Evolutionary conservation across 2,888 invertebrate species (phyloP).

Genomic region (Drosophila mimica): DNA sequence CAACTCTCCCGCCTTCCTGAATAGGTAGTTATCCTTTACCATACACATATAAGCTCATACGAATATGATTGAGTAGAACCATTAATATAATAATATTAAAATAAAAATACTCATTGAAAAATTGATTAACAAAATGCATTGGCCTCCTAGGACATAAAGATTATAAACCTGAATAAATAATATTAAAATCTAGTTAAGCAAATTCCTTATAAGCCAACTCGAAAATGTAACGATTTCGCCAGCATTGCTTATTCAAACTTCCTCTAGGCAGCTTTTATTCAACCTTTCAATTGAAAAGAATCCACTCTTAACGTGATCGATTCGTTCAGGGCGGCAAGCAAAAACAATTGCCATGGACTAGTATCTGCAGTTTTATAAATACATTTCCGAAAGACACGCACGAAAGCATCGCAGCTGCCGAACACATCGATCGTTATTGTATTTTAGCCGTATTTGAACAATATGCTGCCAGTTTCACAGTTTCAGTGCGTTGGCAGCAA

Average conservation of each 20-base stretch:
- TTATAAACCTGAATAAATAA: neutral
- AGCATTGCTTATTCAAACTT: neutral
- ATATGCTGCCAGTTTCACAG: conserved; percentile 5
- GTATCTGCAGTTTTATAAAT: neutral
- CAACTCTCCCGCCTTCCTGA: neutral
- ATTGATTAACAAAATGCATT: conserved; percentile 10
- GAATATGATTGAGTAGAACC: neutral
- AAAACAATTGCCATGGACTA: neutral
- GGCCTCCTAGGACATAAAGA: neutral
- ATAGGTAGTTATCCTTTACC: neutral
- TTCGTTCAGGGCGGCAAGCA: neutral
- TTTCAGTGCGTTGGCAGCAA: conserved; percentile 65
- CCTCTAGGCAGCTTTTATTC: neutral
- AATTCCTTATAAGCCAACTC: neutral
- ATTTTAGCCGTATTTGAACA: conserved; percentile 44
- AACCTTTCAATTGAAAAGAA: neutral
- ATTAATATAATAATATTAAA: neutral
- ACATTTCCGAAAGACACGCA: conserved; percentile 29
- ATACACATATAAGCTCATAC: neutral
- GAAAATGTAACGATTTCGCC: neutral
- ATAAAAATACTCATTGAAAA: neutral
- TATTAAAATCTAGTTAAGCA: neutral
- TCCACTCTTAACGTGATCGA: neutral
- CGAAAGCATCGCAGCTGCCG: conserved; percentile 46
- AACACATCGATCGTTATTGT: conserved; percentile 50